Evolutionary conservation across 2,888 invertebrate genomes (phyloP).

Genomic region (Oscheius sp.): DNA sequence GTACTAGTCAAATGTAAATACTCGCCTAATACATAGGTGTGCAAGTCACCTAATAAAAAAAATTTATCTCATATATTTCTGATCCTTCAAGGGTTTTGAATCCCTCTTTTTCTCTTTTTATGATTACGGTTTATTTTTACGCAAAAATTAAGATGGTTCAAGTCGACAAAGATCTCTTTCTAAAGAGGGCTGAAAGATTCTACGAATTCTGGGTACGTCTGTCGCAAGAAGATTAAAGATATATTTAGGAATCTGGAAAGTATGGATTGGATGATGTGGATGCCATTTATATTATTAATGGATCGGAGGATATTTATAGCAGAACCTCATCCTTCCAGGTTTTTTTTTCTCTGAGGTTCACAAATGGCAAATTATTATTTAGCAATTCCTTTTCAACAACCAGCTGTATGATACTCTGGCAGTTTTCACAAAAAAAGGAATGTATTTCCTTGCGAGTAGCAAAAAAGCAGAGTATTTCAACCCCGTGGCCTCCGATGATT

Average conservation of each 20-base stretch:
- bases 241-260: conserved; percentile 21
- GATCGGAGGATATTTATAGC: conserved; percentile 16
- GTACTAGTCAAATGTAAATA: no score
- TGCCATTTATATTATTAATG: neutral
- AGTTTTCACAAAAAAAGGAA: conserved; percentile 82
- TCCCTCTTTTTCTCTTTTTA: neutral
- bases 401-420: conserved; percentile 94
- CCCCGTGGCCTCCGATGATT: conserved; percentile 83
- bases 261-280: conserved; percentile 20
- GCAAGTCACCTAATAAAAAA: no score
- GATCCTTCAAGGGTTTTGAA: no score
- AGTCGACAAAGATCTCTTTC: conserved; percentile 48
- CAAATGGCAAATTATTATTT: no score
- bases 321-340: conserved; percentile 25
- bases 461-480: conserved; percentile 96
- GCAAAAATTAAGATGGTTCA: conserved; percentile 12
- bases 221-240: neutral
- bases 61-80: no score
- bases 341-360: conserved; percentile 24
- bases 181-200: conserved; percentile 43
- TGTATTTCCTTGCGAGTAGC: conserved; percentile 91
- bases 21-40: no score
- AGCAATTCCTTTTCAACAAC: conserved; percentile 96
- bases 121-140: neutral
- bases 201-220: conserved; percentile 61